Evolutionary conservation across 2,888 invertebrate species (phyloP).

Genomic region (Meteorus colon): DNA sequence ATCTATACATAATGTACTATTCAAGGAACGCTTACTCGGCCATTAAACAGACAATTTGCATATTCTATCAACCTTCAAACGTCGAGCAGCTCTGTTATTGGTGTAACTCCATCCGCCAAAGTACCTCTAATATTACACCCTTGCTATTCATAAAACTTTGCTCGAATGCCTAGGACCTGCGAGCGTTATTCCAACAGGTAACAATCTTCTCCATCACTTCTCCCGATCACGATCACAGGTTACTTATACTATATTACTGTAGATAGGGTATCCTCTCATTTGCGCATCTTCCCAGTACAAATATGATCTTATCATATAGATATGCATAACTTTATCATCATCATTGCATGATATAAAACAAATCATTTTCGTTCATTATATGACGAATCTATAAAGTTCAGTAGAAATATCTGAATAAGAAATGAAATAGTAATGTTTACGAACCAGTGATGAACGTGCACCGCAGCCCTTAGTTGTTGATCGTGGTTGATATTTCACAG

Average conservation of each 20-base stretch:
- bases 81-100: conserved; percentile 58
- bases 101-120: conserved; percentile 62
- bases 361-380: neutral
- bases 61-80: conserved; percentile 57
- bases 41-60: conserved; percentile 62
- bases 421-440: neutral
- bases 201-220: conserved; percentile 35
- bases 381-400: neutral
- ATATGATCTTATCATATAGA: neutral
- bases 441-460: neutral
- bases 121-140: conserved; percentile 58
- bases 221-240: neutral
- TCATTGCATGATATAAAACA: neutral
- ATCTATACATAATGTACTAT: conserved; percentile 20
- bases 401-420: neutral
- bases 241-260: neutral
- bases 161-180: conserved; percentile 47
- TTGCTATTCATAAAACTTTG: conserved; percentile 58
- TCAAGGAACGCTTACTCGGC: conserved; percentile 54
- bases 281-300: neutral
- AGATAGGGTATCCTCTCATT: neutral
- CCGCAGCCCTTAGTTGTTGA: neutral
- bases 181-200: conserved; percentile 55
- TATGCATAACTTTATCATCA: neutral
- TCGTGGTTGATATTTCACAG: neutral